phyloP scores from a whole-genome alignment of 2,797 vertebrate genomes.

The Lithobates sylvaticus region DNA sequence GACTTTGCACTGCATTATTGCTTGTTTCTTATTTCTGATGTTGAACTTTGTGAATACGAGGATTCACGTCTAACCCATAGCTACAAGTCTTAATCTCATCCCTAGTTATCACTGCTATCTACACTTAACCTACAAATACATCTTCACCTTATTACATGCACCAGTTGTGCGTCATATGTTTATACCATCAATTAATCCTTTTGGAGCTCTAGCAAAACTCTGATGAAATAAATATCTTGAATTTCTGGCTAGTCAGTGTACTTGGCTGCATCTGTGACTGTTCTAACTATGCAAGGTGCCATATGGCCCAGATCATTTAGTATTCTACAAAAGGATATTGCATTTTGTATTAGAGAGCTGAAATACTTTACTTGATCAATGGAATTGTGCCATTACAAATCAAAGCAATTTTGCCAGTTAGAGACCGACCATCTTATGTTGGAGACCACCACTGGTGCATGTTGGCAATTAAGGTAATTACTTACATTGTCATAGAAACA shows the following conservation, averaged over 20 bases:
- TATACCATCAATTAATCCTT: not conserved
- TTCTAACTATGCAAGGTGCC: not conserved
- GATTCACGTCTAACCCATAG: too few relatives aligned
- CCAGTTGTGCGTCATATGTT: not conserved
- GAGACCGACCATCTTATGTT: conserved; percentile 18
- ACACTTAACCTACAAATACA: too few relatives aligned
- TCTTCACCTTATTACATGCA: not conserved
- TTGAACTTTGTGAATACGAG: too few relatives aligned
- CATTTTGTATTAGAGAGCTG: not conserved
- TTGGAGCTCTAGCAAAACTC: not conserved
- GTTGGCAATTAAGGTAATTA: conserved; percentile 70
- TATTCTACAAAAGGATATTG: not conserved
- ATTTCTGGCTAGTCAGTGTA: not conserved
- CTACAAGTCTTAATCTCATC: too few relatives aligned
- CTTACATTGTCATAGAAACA: conserved; percentile 70
- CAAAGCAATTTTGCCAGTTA: not conserved
- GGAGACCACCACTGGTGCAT: conserved; percentile 61
- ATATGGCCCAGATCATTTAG: not conserved
- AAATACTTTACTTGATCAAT: not conserved
- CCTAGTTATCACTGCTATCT: too few relatives aligned
- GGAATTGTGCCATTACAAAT: not conserved
- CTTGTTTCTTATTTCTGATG: too few relatives aligned
- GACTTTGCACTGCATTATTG: too few relatives aligned
- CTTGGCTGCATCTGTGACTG: not conserved
- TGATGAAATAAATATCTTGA: not conserved